Percentiles rank a stretch among this genome's conserved stretches.
These are phyloP conservation scores for Lasioglossum malachurum DNA, from an alignment of 2,888 invertebrate species.

Conservation along the genomic window DNA sequence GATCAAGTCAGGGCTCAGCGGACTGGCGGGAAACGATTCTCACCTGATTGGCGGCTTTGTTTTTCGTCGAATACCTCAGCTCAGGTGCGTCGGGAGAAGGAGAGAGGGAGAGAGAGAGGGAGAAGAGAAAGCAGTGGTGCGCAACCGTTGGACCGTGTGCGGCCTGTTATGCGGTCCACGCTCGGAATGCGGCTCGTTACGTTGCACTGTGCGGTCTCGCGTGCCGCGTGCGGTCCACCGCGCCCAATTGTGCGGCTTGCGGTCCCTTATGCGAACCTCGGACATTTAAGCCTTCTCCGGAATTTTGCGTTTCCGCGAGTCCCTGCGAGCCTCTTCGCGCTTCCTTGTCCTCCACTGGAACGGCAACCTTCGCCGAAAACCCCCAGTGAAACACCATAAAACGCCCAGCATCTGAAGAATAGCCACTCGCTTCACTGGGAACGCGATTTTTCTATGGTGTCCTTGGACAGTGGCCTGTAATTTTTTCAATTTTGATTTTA, in stretches of 20 bases:
- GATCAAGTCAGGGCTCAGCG: not conserved
- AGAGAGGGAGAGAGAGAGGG: not conserved
- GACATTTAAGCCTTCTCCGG: conserved; percentile 54
- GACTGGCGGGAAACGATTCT: conserved; percentile 16
- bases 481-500: not conserved
- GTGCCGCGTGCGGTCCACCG: conserved; percentile 56
- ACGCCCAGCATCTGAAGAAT: not conserved
- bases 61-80: conserved; percentile 30
- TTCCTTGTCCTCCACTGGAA: not conserved
- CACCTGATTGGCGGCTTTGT: conserved; percentile 27
- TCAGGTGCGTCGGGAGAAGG: conserved; percentile 12
- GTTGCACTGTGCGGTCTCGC: conserved; percentile 45
- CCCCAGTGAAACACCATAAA: not conserved
- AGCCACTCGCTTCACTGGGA: not conserved
- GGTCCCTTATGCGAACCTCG: conserved; percentile 46
- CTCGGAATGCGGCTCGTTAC: conserved; percentile 58
- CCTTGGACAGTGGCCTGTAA: not conserved
- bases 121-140: conserved; percentile 38
- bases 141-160: conserved; percentile 39
- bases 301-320: conserved; percentile 36
- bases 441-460: not conserved
- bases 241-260: conserved; percentile 59
- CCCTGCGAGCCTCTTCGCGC: not conserved
- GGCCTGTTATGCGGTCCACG: conserved; percentile 56
- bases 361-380: not conserved